Conservation (phyloP, 2,797 vertebrate genomes). For the Gambusia yucatana region DNA sequence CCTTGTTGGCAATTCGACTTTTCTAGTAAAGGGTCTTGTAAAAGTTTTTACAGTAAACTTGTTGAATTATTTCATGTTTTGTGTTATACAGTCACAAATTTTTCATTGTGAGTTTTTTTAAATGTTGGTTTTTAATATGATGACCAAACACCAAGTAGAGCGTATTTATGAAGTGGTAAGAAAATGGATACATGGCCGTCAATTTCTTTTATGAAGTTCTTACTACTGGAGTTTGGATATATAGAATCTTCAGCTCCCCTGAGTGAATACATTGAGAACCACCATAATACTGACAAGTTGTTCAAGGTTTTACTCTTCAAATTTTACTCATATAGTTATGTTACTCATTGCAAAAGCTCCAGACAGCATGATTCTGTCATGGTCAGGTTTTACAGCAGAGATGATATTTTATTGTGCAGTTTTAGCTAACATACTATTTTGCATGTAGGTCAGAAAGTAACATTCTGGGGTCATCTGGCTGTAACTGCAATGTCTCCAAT, state of each 20-base stretch:
- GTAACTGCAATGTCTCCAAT: neutral
- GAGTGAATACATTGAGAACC: neutral
- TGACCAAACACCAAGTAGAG: neutral
- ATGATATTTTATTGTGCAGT: neutral
- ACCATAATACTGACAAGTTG: neutral
- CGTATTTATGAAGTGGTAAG: neutral
- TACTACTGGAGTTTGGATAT: neutral
- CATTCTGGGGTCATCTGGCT: neutral
- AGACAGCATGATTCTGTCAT: neutral
- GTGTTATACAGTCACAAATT: neutral
- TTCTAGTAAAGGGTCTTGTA: neutral
- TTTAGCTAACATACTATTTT: neutral
- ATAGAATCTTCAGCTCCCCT: too few species aligned
- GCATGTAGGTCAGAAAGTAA: neutral
- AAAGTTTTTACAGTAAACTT: neutral
- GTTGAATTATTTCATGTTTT: neutral
- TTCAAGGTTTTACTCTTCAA: neutral
- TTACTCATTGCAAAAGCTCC: neutral
- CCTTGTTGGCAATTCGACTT: neutral
- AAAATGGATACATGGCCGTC: neutral
- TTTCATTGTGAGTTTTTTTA: neutral
- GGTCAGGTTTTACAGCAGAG: neutral
- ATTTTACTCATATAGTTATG: neutral
- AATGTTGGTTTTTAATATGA: neutral
- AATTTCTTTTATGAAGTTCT: neutral